Conservation (phyloP, 2,888 invertebrate genomes). For the Chrysolina haemoptera region DNA sequence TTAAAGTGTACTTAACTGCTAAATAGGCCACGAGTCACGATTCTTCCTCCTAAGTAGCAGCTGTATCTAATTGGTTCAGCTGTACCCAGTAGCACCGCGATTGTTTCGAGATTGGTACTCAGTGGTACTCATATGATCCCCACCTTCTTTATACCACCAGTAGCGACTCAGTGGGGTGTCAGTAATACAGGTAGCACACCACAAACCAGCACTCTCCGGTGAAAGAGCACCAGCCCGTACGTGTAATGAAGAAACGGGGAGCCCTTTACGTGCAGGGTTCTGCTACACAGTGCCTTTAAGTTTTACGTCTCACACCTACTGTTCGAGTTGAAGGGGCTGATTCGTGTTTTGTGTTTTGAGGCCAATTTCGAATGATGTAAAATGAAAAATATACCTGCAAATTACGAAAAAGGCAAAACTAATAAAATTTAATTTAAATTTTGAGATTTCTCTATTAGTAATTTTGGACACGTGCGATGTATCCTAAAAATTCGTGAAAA, state of each 20-base stretch:
- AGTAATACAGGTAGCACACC: conserved; percentile 55
- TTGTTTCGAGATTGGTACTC: conserved; percentile 41
- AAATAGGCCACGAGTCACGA: conserved; percentile 10
- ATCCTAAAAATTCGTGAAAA: too few relatives aligned
- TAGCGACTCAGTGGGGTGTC: conserved; percentile 55
- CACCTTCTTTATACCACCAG: conserved; percentile 53
- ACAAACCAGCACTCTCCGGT: conserved; percentile 40
- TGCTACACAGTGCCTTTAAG: not conserved
- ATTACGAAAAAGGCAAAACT: too few relatives aligned
- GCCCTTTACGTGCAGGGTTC: conserved; percentile 7
- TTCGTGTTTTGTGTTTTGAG: too few relatives aligned
- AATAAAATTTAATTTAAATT: too few relatives aligned
- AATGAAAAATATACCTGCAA: too few relatives aligned
- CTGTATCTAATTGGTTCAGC: conserved; percentile 54
- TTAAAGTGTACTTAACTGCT: not conserved
- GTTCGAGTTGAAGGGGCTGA: too few relatives aligned
- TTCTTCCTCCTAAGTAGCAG: conserved; percentile 28
- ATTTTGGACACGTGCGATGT: too few relatives aligned
- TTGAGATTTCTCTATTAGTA: too few relatives aligned
- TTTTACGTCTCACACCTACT: not conserved
- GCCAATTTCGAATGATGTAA: too few relatives aligned
- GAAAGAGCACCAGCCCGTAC: conserved; percentile 38
- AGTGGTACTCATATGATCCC: conserved; percentile 46
- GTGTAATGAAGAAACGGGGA: conserved; percentile 14
- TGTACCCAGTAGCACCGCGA: conserved; percentile 56